Conservation (phyloP, 2,888 invertebrate species). For the Chesias legatella region DNA sequence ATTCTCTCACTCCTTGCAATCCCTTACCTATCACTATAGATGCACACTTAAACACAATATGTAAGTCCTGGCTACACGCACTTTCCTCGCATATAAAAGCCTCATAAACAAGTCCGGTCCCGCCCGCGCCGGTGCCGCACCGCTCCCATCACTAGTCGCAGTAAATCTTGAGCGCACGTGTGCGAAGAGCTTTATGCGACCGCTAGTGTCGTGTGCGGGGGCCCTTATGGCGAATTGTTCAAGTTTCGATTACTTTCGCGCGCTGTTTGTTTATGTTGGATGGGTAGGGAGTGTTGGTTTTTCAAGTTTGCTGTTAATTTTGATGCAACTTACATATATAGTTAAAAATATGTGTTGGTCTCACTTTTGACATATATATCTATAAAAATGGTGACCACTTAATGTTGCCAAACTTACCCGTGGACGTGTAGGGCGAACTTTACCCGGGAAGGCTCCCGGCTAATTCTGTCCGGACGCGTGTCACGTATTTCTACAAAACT, state of each 20-base stretch:
- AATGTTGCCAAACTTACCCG: constrained; percentile 2
- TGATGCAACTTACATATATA: no score
- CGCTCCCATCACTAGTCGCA: constrained; percentile 23
- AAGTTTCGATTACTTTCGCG: constrained; percentile 24
- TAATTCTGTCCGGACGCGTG: constrained; percentile 13
- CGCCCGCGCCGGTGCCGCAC: no score
- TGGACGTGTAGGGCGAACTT: constrained; percentile 6
- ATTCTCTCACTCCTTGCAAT: no score
- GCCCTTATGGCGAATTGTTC: constrained; percentile 22
- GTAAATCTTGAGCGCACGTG: constrained; percentile 31
- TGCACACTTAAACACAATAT: constrained; percentile 4
- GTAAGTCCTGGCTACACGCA: constrained; percentile 7
- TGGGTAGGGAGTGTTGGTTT: constrained; percentile 1
- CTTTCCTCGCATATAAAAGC: constrained; percentile 16
- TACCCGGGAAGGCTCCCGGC: constrained; percentile 10
- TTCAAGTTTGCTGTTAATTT: background rate
- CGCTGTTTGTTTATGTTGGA: constrained; percentile 9
- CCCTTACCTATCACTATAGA: no score
- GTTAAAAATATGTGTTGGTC: no score
- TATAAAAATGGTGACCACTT: constrained; percentile 8
- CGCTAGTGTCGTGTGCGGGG: constrained; percentile 27
- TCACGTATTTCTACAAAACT: constrained; percentile 13
- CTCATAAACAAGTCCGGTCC: constrained; percentile 24
- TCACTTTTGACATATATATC: no score
- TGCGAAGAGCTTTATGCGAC: constrained; percentile 29